Percentiles rank a stretch among this genome's conserved stretches.
Conservation (phyloP, 2,797 vertebrate species). For the Pseudochaenichthys georgianus region DNA sequence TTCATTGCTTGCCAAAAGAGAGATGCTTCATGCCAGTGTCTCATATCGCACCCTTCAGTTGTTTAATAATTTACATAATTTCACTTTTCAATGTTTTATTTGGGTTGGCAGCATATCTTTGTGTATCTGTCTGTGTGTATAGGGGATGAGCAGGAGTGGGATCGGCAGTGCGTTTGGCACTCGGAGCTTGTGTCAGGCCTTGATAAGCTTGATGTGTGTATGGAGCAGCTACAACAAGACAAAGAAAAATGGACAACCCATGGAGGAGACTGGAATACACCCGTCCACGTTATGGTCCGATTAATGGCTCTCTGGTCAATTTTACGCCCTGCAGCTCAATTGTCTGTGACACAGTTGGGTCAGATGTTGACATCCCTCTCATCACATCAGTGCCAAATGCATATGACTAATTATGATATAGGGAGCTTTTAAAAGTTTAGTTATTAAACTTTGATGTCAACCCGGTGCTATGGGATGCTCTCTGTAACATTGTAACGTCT, state of each 20-base stretch:
- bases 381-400: background rate
- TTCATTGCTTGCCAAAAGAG: slow-evolving; percentile 27
- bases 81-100: slow-evolving; percentile 32
- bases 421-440: background rate
- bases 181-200: slow-evolving; percentile 80
- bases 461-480: background rate
- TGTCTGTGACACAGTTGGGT: background rate
- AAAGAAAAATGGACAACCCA: slow-evolving; percentile 72
- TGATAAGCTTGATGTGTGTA: slow-evolving; percentile 82
- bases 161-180: slow-evolving; percentile 83
- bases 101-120: slow-evolving; percentile 27
- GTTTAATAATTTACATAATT: slow-evolving; percentile 30
- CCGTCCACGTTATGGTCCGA: slow-evolving; percentile 54
- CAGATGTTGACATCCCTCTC: slow-evolving; percentile 1
- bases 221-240: slow-evolving; percentile 81
- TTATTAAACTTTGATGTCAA: slow-evolving; percentile 2
- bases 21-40: background rate
- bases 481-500: background rate
- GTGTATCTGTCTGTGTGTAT: slow-evolving; percentile 37
- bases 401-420: background rate
- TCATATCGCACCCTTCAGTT: slow-evolving; percentile 15
- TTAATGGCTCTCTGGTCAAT: slow-evolving; percentile 9
- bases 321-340: slow-evolving; percentile 3
- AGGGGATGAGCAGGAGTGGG: slow-evolving; percentile 89
- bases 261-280: slow-evolving; percentile 53